Evolutionary conservation across 2,113 vertebrate genomes (phyloP), one percentile per base, ranked within the genome.

Genomic region (Pluvialis apricaria): DNA sequence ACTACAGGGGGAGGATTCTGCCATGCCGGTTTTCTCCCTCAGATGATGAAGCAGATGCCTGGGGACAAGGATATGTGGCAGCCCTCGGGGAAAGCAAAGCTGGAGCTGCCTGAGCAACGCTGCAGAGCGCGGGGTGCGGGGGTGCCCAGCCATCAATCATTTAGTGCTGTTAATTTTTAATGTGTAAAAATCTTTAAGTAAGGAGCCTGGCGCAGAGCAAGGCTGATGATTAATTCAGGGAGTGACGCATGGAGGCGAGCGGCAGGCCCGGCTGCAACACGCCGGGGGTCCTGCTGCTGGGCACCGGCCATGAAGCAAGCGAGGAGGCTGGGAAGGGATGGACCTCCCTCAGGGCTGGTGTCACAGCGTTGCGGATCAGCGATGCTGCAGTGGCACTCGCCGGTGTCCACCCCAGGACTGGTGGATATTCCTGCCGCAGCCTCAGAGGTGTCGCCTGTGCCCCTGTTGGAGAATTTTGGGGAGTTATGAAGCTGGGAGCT

Each of bases 151-250:
- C 92, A 96, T 96, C 90, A 96, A 95, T 96, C 94, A 93, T 95
- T 95, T n/a, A 97, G 65, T 3, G 34, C 77, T 21, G 77, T 96
- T 92, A 94, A 97, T 95, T 95, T 97, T 97, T 96, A 90, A 97
- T 96, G 94, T 22, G 57, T 20, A 76, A 82, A 86, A 94, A 40
- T 82, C 80, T 86, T 38, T 61, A 64, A 88, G 95, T 49, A 22
- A 81, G 40, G 57, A 90, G 65, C 28, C 0, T 8, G 57, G 81
- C 0, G 1, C 61, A 7, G 80, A 82, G 69, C 5, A 2, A 79
- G 61, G 83, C 78, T 89, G 94, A 96, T 96, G 88, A 94, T 94
- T 96, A 93, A 96, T 97, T 95, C 92, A 96, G 72, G 45, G 16
- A 78, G 47, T 87, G 94, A 83, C 5, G 61, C 65, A 72, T 2